Conservation (phyloP, 2,797 vertebrate species). For the Cercopithecus mitis region DNA sequence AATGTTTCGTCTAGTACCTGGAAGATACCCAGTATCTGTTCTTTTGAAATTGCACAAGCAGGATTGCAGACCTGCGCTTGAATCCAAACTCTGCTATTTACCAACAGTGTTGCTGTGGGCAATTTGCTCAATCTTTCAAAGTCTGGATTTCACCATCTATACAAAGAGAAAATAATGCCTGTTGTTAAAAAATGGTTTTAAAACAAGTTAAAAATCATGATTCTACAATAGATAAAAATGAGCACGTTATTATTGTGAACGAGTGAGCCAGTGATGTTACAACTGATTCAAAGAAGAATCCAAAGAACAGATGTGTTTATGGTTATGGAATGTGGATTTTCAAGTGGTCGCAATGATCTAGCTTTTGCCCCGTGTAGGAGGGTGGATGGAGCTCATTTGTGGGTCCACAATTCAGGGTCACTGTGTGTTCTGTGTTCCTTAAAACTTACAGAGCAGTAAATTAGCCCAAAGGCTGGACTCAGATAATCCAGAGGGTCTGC, state of each 20-base stretch:
- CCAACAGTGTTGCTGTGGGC: too few relatives aligned
- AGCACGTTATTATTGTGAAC: neutral
- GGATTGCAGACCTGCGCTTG: neutral
- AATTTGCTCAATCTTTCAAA: neutral
- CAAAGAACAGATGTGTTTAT: neutral
- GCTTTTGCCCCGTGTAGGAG: neutral
- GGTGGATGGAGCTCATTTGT: too few relatives aligned
- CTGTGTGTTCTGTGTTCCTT: neutral
- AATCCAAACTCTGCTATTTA: neutral
- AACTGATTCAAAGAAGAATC: neutral
- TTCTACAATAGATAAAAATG: neutral
- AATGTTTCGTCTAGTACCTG: neutral
- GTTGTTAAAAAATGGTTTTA: neutral
- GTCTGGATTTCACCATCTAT: neutral
- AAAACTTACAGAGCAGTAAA: neutral
- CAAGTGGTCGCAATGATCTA: neutral
- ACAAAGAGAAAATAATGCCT: neutral
- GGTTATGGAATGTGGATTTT: neutral
- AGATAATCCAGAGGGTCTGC: neutral
- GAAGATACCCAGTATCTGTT: neutral
- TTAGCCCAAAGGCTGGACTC: neutral
- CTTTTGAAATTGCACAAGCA: neutral
- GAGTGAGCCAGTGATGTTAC: neutral
- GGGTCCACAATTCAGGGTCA: neutral
- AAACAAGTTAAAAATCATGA: neutral